Base-by-base conservation (phyloP, 2,797 vertebrate genomes). In the Sebastes diaconus region DNA sequence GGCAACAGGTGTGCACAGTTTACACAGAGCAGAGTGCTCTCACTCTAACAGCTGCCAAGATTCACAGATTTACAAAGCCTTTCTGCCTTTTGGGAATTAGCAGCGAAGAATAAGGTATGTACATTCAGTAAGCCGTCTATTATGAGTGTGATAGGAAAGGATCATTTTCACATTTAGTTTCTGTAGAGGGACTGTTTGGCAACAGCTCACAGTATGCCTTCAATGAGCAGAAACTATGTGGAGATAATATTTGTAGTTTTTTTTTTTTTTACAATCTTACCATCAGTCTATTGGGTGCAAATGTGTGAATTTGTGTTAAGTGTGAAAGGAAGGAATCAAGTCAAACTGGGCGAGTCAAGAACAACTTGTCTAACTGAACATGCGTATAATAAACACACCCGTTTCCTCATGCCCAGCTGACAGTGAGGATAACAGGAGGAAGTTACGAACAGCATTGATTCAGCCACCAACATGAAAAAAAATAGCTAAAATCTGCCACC, bases 311-410 rank as follows among this genome's bases (percentile, higher is more conserved):
- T 63, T 50, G 8, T 8, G 50, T 54, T 10, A 14, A 32, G 9
- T 36, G 1, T 61, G 11, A 64, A 30, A 60, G 5, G 22, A 30
- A 68, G 8, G 12, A 13, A 27, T 34, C 50, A 42, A 7, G 75
- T 30, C n/a, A 66, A 57, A 73, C 77, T 13, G 30, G 78, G 4
- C 8, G 1, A 25, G 20, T 79, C 91, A 70, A 80, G 93, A 93
- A 92, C 92, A 94, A 94, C 93, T 84, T n/a, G 91, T 89, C 76
- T 58, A 72, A 87, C 91, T 32, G n/a, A 79, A 50, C 1, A 10
- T 2, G 2, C 22, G 4, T 9, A 3, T 36, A 1, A 3, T 12
- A 24, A 77, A 77, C 78, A 83, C 69, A 67, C 68, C 63, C 4
- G 8, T 16, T 2, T 2, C 3, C 42, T 68, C 5, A 4, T 34